A percentile compares a stretch with the other conserved stretches of the same genome.
phyloP scores from a whole-genome alignment of 2,888 invertebrate genomes.

The Meghimatium bilineatum region DNA sequence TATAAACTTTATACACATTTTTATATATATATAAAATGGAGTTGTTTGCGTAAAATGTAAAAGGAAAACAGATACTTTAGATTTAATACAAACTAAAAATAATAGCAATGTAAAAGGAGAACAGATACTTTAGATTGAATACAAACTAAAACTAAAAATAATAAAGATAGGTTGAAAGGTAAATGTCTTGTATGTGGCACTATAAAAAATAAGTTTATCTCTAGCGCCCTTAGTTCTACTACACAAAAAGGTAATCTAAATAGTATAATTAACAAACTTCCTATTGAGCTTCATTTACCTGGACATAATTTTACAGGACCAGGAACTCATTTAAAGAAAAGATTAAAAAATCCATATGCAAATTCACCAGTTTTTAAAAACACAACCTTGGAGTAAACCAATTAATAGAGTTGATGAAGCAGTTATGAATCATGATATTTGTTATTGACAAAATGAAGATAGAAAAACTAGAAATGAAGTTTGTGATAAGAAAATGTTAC shows the following conservation, averaged over 20 bases:
- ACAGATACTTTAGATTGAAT: neutral
- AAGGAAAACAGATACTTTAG: constrained; percentile 3
- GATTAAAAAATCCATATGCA: constrained; percentile 9
- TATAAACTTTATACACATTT: neutral
- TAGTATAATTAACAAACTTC: constrained; percentile 6
- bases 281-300: neutral
- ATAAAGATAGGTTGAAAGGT: neutral
- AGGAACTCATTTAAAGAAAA: constrained; percentile 14
- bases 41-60: neutral
- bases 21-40: neutral
- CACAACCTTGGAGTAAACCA: constrained; percentile 3
- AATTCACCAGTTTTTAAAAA: neutral
- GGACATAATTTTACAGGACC: constrained; percentile 18
- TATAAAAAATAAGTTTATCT: constrained; percentile 4
- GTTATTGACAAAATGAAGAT: constrained; percentile 17
- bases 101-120: neutral
- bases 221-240: neutral
- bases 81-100: neutral
- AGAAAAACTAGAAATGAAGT: constrained; percentile 20
- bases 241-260: neutral
- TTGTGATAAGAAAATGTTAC: constrained; percentile 27
- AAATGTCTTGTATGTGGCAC: neutral
- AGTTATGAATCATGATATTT: constrained; percentile 1
- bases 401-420: constrained; percentile 14
- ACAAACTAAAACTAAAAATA: neutral